These are phyloP conservation scores for Lacanobia oleracea DNA, from an alignment of 2,888 invertebrate genomes.

Conservation along the genomic window DNA sequence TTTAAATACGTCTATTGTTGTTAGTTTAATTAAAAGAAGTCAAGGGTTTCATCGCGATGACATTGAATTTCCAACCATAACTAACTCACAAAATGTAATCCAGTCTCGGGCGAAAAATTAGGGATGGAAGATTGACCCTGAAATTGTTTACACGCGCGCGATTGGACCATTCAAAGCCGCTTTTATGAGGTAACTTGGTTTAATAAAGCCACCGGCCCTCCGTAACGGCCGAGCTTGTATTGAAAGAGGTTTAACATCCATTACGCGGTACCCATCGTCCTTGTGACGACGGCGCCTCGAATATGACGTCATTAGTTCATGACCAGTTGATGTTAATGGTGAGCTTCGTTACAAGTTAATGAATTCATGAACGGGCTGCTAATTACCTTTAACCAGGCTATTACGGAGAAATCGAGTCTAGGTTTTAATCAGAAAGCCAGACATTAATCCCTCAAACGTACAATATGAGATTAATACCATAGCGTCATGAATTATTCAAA, in stretches of 20 bases:
- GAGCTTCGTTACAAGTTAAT: slow-evolving; percentile 40
- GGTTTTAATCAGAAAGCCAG: slow-evolving; percentile 1
- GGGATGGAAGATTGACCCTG: background rate
- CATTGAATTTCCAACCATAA: background rate
- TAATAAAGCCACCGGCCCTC: slow-evolving; percentile 45
- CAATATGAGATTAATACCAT: slow-evolving; percentile 7
- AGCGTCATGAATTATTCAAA: slow-evolving; percentile 40
- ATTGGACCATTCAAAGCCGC: slow-evolving; percentile 34
- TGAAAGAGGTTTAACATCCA: slow-evolving; percentile 25
- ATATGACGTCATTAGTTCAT: slow-evolving; percentile 40
- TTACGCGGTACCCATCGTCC: slow-evolving; percentile 2
- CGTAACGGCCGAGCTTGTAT: slow-evolving; percentile 14
- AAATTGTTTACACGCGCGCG: slow-evolving; percentile 17
- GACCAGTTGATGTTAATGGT: slow-evolving; percentile 31
- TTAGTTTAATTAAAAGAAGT: background rate
- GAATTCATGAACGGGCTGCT: slow-evolving; percentile 25
- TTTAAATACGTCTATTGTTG: no score
- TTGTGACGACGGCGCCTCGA: slow-evolving; percentile 16
- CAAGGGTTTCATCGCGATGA: background rate
- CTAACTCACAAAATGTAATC: background rate
- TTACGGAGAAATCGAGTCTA: slow-evolving; percentile 6
- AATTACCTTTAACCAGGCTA: slow-evolving; percentile 29
- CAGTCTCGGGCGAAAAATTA: background rate
- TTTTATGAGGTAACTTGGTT: slow-evolving; percentile 44
- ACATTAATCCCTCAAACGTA: slow-evolving; percentile 22